Conservation (phyloP, 2,113 vertebrate species). For the Laticauda colubrina region DNA sequence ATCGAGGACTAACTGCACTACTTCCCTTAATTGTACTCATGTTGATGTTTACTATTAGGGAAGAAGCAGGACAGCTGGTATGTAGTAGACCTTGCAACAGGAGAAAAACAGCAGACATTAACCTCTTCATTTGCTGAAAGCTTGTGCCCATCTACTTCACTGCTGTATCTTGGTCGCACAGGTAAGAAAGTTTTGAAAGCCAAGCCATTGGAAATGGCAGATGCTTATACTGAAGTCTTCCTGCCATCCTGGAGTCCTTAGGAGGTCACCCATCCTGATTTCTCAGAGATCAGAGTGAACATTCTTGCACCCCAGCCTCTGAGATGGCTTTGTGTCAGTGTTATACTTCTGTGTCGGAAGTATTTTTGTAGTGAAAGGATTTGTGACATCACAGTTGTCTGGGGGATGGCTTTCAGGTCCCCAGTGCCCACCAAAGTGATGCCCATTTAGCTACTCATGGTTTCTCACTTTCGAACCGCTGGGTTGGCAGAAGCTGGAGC, state of each 20-base stretch:
- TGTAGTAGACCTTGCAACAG: constrained; percentile 92
- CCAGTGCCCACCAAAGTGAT: neutral
- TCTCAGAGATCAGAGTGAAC: neutral
- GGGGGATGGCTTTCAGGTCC: neutral
- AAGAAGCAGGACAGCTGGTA: constrained; percentile 99
- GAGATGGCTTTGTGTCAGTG: neutral
- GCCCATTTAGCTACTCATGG: neutral
- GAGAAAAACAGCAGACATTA: constrained; percentile 96
- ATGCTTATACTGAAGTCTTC: neutral
- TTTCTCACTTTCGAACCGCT: neutral
- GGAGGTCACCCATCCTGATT: neutral
- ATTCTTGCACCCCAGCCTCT: neutral
- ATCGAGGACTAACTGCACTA: neutral
- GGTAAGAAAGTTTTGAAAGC: constrained; percentile 70
- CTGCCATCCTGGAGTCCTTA: neutral
- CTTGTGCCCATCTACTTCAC: constrained; percentile 89
- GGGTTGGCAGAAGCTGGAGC: neutral
- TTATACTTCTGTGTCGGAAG: neutral
- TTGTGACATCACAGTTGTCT: neutral
- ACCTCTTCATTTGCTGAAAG: constrained; percentile 92
- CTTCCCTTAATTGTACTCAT: neutral
- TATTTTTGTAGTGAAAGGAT: neutral
- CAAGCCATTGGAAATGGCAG: neutral
- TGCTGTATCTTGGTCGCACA: constrained; percentile 94
- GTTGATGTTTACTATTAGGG: constrained; percentile 71